Percentiles rank a stretch among this genome's conserved stretches.
phyloP scores from a whole-genome alignment of 2,113 vertebrate species.

The Cariama cristata region DNA sequence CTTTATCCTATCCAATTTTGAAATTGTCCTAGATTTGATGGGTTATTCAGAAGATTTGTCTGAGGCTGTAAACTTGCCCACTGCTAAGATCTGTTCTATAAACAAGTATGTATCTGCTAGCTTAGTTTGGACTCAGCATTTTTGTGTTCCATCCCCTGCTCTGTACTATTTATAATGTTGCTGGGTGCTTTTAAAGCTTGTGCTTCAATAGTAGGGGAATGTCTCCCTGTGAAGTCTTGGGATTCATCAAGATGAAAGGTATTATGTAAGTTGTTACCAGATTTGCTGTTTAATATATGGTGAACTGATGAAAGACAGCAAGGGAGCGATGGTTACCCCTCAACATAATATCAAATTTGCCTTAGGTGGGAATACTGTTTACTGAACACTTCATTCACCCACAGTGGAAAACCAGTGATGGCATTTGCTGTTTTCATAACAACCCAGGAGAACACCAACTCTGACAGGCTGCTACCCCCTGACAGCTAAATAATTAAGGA shows the following conservation, averaged over 20 bases:
- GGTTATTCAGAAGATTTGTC: neutral
- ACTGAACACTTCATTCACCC: slow-evolving; percentile 48
- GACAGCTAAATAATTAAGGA: slow-evolving; percentile 34
- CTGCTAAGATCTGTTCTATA: neutral
- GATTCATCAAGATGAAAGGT: neutral
- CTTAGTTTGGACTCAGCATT: neutral
- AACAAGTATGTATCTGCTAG: neutral
- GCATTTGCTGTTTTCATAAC: slow-evolving; percentile 73
- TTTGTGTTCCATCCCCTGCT: neutral
- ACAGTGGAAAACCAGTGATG: slow-evolving; percentile 65
- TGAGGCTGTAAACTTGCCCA: neutral
- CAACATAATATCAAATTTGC: neutral
- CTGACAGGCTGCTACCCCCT: slow-evolving; percentile 60
- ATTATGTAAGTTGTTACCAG: neutral
- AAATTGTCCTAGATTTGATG: no score
- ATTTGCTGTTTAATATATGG: slow-evolving; percentile 1
- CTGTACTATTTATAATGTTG: neutral
- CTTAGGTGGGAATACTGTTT: slow-evolving; percentile 40
- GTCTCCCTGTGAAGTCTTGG: neutral
- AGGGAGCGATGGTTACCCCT: neutral
- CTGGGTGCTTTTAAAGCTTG: neutral
- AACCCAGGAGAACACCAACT: slow-evolving; percentile 49
- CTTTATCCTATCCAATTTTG: no score
- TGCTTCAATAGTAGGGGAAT: neutral
- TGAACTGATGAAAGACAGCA: neutral